phyloP scores from a whole-genome alignment of 64 coral and sea anemone genomes.

The Pocillopora damicornis region DNA sequence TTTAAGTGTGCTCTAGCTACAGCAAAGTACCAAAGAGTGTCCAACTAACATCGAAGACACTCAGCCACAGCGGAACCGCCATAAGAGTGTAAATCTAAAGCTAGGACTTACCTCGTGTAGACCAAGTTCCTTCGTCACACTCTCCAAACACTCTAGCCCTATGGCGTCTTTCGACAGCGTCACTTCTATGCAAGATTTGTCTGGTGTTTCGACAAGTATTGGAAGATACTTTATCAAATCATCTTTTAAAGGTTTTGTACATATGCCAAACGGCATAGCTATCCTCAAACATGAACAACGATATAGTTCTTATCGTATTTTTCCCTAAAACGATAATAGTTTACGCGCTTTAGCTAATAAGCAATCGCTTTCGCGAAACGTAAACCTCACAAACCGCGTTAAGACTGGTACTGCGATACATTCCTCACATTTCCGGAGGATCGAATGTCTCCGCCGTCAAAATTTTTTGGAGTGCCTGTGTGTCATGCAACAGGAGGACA shows the following conservation, averaged over 20 bases:
- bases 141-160: conserved; percentile 18
- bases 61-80: background rate
- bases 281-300: conserved; percentile 12
- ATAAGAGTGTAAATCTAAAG: background rate
- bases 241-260: conserved; percentile 35
- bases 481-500: too few relatives aligned
- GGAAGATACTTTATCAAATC: conserved; percentile 7
- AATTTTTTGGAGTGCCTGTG: too few relatives aligned
- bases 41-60: background rate
- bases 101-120: background rate
- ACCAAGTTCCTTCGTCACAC: background rate
- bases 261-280: conserved; percentile 52
- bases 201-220: conserved; percentile 19
- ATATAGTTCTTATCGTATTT: background rate
- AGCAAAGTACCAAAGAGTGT: background rate
- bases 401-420: conserved; percentile 7
- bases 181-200: conserved; percentile 6
- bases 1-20: background rate
- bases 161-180: background rate
- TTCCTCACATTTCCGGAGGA: background rate
- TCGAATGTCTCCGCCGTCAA: too few relatives aligned
- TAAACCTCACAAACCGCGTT: background rate
- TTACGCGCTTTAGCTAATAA: background rate
- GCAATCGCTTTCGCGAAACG: background rate
- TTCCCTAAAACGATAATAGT: background rate